phyloP scores from a whole-genome alignment of 2,113 vertebrate species.

The Alethe diademata region DNA sequence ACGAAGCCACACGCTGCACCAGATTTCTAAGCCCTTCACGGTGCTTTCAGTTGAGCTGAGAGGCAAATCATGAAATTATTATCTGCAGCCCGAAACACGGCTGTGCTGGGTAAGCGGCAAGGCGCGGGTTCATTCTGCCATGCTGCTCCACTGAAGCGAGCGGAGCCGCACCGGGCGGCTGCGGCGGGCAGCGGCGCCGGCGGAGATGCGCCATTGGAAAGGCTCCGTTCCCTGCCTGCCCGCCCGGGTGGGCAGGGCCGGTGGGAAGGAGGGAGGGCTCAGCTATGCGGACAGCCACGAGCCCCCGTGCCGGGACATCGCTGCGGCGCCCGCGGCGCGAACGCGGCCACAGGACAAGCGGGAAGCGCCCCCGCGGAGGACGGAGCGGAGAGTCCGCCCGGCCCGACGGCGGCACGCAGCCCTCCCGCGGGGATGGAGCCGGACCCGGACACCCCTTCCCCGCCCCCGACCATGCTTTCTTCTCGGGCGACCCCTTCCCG shows the following conservation, averaged over 20 bases:
- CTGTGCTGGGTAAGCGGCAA: accelerated
- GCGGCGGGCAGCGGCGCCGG: neutral
- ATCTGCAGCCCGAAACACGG: neutral
- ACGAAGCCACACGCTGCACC: neutral
- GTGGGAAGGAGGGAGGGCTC: neutral
- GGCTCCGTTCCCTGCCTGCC: neutral
- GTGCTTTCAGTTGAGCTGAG: neutral
- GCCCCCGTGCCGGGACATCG: neutral
- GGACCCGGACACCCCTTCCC: neutral
- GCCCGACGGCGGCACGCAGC: neutral
- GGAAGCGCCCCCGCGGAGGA: neutral
- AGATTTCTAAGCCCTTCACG: neutral
- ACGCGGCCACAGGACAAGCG: neutral
- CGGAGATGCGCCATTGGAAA: neutral
- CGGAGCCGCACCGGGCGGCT: neutral
- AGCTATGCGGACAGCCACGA: neutral
- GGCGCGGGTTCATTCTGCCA: accelerated
- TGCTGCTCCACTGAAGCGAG: accelerated
- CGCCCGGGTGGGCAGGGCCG: neutral
- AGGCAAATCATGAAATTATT: accelerated
- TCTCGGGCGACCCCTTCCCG: neutral
- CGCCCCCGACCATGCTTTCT: neutral
- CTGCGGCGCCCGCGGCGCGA: neutral
- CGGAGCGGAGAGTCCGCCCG: neutral
- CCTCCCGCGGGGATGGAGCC: neutral